phyloP scores from a whole-genome alignment of 1,140 invertebrate species.

The Lucilia sericata region DNA sequence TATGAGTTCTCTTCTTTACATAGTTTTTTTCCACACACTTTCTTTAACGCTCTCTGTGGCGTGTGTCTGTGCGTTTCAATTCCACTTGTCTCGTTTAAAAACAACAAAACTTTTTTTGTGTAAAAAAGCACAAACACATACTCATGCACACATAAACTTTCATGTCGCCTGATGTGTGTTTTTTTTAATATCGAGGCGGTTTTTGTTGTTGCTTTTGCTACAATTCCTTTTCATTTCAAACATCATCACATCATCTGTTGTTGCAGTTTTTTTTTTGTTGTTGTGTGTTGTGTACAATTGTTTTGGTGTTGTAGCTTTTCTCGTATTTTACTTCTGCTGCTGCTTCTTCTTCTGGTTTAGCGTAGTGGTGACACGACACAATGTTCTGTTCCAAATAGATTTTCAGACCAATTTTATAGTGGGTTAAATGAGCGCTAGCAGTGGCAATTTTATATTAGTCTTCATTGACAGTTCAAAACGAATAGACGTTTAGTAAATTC shows the following conservation, averaged over 20 bases:
- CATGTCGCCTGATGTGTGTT: slow-evolving; percentile 12
- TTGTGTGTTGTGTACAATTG: neutral
- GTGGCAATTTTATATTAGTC: slow-evolving; percentile 46
- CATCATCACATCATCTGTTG: slow-evolving; percentile 33
- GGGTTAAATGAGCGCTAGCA: slow-evolving; percentile 46
- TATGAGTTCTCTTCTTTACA: neutral
- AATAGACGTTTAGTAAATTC: slow-evolving; percentile 38
- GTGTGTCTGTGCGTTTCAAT: neutral
- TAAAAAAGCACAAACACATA: neutral
- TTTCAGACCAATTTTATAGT: slow-evolving; percentile 10
- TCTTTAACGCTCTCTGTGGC: neutral
- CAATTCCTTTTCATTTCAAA: neutral
- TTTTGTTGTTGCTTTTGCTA: neutral
- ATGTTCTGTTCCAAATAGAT: neutral
- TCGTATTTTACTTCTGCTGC: neutral
- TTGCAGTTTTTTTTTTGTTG: neutral
- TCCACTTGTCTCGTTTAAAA: neutral
- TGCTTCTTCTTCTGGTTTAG: neutral
- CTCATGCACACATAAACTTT: neutral
- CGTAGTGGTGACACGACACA: slow-evolving; percentile 22
- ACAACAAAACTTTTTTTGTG: slow-evolving; percentile 3
- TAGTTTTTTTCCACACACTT: neutral
- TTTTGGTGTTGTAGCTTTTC: neutral
- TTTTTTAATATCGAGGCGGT: neutral
- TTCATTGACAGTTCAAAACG: slow-evolving; percentile 47